Conservation (phyloP, 2,797 vertebrate genomes). For the Yasuhikotakia modesta region DNA sequence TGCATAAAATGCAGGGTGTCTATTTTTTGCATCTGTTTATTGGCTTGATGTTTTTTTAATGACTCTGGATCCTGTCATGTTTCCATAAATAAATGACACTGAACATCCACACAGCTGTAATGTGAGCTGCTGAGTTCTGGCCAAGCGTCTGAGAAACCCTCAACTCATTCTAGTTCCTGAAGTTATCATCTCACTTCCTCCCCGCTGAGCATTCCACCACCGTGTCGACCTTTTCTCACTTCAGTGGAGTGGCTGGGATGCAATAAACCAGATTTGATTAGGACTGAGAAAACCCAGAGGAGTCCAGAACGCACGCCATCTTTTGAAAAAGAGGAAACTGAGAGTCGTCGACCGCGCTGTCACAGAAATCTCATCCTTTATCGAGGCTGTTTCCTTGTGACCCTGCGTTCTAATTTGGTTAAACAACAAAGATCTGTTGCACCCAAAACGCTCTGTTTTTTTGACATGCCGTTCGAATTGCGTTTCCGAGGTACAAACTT, state of each 20-base stretch:
- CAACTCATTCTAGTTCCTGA: constrained; percentile 22
- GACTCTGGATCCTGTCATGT: constrained; percentile 1
- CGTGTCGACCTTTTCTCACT: constrained; percentile 47
- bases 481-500: constrained; percentile 56
- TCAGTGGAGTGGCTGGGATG: constrained; percentile 68
- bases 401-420: constrained; percentile 50
- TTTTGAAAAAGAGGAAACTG: constrained; percentile 66
- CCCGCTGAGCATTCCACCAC: constrained; percentile 43
- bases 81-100: constrained; percentile 15
- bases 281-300: constrained; percentile 72
- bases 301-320: constrained; percentile 69
- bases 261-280: constrained; percentile 37
- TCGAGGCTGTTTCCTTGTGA: constrained; percentile 53
- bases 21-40: neutral
- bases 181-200: constrained; percentile 35
- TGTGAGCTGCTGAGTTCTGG: constrained; percentile 34
- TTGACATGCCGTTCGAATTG: constrained; percentile 21
- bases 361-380: constrained; percentile 61
- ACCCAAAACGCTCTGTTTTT: constrained; percentile 37
- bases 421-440: constrained; percentile 41
- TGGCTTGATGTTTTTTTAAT: neutral
- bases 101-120: neutral
- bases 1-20: neutral
- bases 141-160: constrained; percentile 15
- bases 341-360: constrained; percentile 77